These are phyloP conservation scores for Hanleya hanleyi DNA, from an alignment of 2,888 invertebrate genomes.

Conservation along the genomic window DNA sequence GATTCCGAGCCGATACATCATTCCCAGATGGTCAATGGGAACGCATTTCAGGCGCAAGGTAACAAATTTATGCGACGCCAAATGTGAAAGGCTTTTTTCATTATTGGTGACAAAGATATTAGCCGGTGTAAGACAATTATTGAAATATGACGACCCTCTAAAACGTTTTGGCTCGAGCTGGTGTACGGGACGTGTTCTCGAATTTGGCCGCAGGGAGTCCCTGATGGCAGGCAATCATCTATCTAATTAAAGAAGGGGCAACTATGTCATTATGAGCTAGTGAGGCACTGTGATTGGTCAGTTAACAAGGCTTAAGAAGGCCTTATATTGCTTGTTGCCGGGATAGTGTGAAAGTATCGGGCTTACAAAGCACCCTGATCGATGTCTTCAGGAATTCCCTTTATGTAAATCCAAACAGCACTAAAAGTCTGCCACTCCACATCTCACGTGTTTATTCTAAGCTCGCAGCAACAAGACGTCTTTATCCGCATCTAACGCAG, in stretches of 20 bases:
- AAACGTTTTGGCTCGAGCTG: too few species aligned
- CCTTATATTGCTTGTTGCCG: not conserved
- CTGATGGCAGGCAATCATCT: not conserved
- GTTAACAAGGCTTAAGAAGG: not conserved
- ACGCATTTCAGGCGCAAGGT: too few species aligned
- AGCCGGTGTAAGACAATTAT: too few species aligned
- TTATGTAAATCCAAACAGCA: not conserved
- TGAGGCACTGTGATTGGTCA: not conserved
- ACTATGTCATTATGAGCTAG: not conserved
- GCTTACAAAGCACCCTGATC: not conserved
- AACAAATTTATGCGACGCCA: too few species aligned
- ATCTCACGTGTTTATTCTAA: not conserved
- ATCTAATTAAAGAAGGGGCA: conserved; percentile 6
- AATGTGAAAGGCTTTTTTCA: too few species aligned
- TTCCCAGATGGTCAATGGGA: too few species aligned
- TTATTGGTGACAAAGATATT: too few species aligned
- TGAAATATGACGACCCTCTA: too few species aligned
- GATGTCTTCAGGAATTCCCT: not conserved
- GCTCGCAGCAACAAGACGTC: not conserved
- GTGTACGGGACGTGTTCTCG: too few species aligned
- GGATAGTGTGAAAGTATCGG: not conserved
- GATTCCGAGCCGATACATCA: too few species aligned
- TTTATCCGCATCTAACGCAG: not conserved
- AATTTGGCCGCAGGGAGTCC: too few species aligned
- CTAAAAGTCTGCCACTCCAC: not conserved